Percentiles rank a stretch among this genome's conserved stretches.
phyloP scores from a whole-genome alignment of 2,797 vertebrate species.

The Molossus molossus region DNA sequence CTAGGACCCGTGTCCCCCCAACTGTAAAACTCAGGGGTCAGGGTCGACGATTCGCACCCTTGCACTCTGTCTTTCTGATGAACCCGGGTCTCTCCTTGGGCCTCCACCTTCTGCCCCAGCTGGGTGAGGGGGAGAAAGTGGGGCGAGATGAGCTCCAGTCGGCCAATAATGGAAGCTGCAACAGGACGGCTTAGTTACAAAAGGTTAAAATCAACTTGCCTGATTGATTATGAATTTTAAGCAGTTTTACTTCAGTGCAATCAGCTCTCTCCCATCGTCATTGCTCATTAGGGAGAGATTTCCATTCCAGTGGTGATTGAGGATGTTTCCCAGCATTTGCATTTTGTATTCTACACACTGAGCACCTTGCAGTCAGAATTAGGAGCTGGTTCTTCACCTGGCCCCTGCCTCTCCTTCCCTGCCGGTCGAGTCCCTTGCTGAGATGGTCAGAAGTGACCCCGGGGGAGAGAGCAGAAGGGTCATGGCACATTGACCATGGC shows the following conservation, averaged over 20 bases:
- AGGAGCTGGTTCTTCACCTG: conserved; percentile 84
- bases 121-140: conserved; percentile 81
- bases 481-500: conserved; percentile 90
- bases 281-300: conserved; percentile 93
- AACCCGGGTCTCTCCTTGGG: conserved; percentile 86
- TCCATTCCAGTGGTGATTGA: conserved; percentile 92
- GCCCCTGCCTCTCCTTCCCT: conserved; percentile 75
- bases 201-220: conserved; percentile 93
- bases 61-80: background rate
- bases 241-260: conserved; percentile 92
- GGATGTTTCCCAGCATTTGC: conserved; percentile 91
- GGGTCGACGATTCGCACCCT: background rate
- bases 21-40: conserved; percentile 10
- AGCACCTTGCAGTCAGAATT: conserved; percentile 91
- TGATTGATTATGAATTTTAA: conserved; percentile 94
- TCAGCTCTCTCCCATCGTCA: conserved; percentile 91
- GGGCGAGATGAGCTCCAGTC: conserved; percentile 87
- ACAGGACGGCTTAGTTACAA: conserved; percentile 90
- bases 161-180: conserved; percentile 89
- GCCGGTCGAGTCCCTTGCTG: conserved; percentile 74
- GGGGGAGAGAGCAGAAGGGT: conserved; percentile 89
- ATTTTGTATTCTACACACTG: conserved; percentile 91
- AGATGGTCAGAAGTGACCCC: conserved; percentile 88
- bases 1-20: background rate
- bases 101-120: conserved; percentile 87